Conservation (phyloP, 2,797 vertebrate species). For the Sebastes itinus region DNA sequence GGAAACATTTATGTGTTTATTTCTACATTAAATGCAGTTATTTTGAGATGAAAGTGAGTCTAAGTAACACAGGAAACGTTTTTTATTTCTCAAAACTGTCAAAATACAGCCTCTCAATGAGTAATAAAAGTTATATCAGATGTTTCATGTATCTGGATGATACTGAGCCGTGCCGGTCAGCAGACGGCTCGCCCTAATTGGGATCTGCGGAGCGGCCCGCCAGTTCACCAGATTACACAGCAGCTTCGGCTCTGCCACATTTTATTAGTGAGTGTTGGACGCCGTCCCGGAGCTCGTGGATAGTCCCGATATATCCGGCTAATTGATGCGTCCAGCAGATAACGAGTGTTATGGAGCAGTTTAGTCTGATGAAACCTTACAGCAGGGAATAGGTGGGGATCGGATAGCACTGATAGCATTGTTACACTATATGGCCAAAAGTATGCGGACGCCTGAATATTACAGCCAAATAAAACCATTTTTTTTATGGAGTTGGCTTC, state of each 20-base stretch:
- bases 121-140: neutral
- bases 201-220: conserved; percentile 13
- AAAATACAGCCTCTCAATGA: neutral
- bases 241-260: conserved; percentile 32
- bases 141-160: neutral
- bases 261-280: conserved; percentile 32
- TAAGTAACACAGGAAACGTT: neutral
- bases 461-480: neutral
- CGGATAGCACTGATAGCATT: no score
- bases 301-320: conserved; percentile 39
- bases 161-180: neutral
- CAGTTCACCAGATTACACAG: conserved; percentile 43
- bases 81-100: neutral
- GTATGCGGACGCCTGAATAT: neutral
- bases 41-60: neutral
- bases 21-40: neutral
- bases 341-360: conserved; percentile 4
- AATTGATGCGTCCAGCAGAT: conserved; percentile 42
- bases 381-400: neutral
- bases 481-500: neutral
- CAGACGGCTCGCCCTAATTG: conserved; percentile 48
- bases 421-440: neutral
- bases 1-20: neutral
- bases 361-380: conserved; percentile 1
- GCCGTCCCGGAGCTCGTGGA: conserved; percentile 27